These are phyloP conservation scores for Nyctibius bracteatus DNA, from an alignment of 2,113 vertebrate species.

Conservation along the genomic window DNA sequence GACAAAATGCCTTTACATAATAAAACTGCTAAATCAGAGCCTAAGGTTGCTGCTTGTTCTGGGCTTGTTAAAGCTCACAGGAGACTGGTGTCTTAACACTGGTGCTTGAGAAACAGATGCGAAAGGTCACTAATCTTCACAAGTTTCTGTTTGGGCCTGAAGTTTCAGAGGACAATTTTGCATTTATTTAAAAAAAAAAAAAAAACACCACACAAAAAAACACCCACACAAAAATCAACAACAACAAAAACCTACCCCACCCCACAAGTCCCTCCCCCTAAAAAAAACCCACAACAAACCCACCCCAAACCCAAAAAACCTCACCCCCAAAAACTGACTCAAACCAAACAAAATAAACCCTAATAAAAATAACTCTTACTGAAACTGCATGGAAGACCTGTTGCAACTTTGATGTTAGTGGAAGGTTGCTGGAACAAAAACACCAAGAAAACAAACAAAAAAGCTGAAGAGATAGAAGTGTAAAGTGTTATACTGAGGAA, in stretches of 20 bases:
- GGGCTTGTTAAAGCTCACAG: constrained; percentile 17
- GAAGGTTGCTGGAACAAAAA: neutral
- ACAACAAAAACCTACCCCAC: neutral
- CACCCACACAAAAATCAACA: too few species aligned
- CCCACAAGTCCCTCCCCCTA: accelerated
- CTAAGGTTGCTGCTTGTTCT: neutral
- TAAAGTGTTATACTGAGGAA: neutral
- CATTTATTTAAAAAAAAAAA: neutral
- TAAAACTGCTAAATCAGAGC: neutral
- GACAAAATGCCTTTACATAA: neutral
- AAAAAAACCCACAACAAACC: too few species aligned
- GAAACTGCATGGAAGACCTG: neutral
- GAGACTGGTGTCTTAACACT: neutral
- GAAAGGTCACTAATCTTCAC: constrained; percentile 37
- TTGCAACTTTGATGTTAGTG: neutral
- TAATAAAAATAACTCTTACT: neutral
- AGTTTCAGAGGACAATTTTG: neutral
- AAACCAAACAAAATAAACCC: neutral
- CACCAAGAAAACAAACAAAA: neutral
- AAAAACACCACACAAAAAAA: neutral
- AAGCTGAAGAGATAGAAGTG: neutral
- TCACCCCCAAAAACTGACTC: neutral
- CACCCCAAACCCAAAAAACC: neutral
- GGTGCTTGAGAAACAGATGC: neutral
- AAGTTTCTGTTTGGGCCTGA: constrained; percentile 7